Conservation (phyloP, 2,888 invertebrate species). For the Eristalinus sepulchralis region DNA sequence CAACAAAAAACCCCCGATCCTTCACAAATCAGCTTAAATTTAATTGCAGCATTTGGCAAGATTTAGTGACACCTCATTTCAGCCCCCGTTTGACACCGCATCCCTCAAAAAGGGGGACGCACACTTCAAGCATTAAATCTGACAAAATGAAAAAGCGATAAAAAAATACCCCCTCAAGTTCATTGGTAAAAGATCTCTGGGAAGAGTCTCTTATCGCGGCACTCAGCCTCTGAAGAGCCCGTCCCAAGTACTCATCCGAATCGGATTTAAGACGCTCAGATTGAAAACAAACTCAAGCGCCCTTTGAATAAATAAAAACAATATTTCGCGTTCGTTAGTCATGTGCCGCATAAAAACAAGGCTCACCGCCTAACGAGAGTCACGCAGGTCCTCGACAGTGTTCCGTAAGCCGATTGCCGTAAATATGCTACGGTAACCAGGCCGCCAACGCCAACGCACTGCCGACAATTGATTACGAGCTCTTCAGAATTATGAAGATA, state of each 20-base stretch:
- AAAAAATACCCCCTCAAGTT: not conserved
- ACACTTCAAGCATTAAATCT: too few species aligned
- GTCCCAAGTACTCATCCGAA: not conserved
- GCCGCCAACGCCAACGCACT: not conserved
- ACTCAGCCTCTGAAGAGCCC: not conserved
- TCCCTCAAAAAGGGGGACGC: too few species aligned
- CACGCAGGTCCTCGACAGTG: not conserved
- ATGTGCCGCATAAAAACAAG: not conserved
- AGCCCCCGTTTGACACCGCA: too few species aligned
- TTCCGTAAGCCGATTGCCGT: conserved; percentile 16
- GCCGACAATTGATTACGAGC: conserved; percentile 15
- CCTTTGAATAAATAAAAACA: not conserved
- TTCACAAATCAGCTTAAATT: too few species aligned
- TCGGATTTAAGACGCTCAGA: not conserved
- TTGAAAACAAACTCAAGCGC: not conserved
- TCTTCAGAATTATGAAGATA: conserved; percentile 15
- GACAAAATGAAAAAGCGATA: too few species aligned
- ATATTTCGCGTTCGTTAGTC: not conserved
- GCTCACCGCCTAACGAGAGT: not conserved
- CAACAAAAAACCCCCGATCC: too few species aligned
- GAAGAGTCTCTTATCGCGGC: not conserved
- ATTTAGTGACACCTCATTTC: too few species aligned
- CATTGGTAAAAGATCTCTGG: not conserved
- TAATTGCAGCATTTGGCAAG: too few species aligned
- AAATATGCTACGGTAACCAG: conserved; percentile 9